Conservation (phyloP, 92 coral and sea anemone species). For the Palythoa grandis region DNA sequence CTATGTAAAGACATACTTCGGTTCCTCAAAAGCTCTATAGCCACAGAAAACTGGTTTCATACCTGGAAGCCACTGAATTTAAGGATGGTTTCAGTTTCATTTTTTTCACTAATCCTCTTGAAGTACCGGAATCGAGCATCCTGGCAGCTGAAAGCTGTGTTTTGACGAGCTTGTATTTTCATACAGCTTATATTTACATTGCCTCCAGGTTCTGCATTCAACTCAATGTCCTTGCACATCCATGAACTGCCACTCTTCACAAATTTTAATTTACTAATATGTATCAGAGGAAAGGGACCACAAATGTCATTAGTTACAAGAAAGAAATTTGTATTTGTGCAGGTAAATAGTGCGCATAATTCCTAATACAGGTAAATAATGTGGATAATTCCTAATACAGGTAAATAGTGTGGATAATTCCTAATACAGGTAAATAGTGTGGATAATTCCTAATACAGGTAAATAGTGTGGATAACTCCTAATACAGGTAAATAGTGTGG, state of each 20-base stretch:
- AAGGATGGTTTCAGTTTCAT: background rate
- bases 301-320: too few relatives aligned
- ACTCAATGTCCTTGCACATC: conserved; percentile 13
- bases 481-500: too few relatives aligned
- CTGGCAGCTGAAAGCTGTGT: conserved; percentile 56
- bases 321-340: too few relatives aligned
- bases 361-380: too few relatives aligned
- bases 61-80: conserved; percentile 70
- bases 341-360: too few relatives aligned
- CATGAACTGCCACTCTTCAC: background rate
- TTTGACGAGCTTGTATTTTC: conserved; percentile 37
- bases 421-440: too few relatives aligned
- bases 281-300: background rate
- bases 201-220: background rate
- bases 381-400: too few relatives aligned
- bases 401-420: too few relatives aligned
- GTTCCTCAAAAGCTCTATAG: background rate
- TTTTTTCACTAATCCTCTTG: too few relatives aligned
- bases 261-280: background rate
- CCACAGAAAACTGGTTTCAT: background rate
- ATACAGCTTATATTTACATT: conserved; percentile 30
- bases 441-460: too few relatives aligned
- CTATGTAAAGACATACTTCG: too few relatives aligned
- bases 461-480: too few relatives aligned
- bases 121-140: background rate